Evolutionary conservation across 2,888 invertebrate genomes (phyloP).

Genomic region (Stenurella melanura): DNA sequence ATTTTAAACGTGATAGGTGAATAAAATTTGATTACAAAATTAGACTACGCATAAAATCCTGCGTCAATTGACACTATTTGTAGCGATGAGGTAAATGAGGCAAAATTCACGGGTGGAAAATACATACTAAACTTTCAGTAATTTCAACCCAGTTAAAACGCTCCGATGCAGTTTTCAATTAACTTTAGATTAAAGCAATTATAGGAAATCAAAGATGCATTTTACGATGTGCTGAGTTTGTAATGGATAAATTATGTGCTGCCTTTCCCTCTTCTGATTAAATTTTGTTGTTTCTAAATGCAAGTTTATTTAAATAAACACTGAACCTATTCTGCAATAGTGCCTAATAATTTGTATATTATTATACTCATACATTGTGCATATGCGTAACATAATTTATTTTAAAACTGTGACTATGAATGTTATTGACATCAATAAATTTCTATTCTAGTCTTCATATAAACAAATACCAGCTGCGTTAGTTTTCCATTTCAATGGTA

Average conservation of each 20-base stretch:
- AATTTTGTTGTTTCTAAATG: not conserved
- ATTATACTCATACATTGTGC: too few relatives aligned
- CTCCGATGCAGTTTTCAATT: not conserved
- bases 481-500: not conserved
- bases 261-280: not conserved
- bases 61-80: too few relatives aligned
- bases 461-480: not conserved
- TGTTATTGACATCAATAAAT: not conserved
- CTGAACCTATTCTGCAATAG: not conserved
- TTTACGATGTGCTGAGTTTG: too few relatives aligned
- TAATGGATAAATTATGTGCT: not conserved
- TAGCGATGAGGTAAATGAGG: too few relatives aligned
- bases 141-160: too few relatives aligned
- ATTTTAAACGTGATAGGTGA: too few relatives aligned
- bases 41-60: too few relatives aligned
- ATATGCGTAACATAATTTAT: not conserved
- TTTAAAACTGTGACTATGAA: not conserved
- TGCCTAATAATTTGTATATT: not conserved
- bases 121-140: too few relatives aligned
- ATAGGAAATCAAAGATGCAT: not conserved
- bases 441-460: not conserved
- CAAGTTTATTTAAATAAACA: not conserved
- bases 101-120: too few relatives aligned
- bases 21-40: too few relatives aligned
- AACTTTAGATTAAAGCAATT: not conserved